A percentile compares a stretch with the other conserved stretches of the same genome.
Conservation (phyloP, 1,140 invertebrate genomes). For the Dreissena rostriformis region DNA sequence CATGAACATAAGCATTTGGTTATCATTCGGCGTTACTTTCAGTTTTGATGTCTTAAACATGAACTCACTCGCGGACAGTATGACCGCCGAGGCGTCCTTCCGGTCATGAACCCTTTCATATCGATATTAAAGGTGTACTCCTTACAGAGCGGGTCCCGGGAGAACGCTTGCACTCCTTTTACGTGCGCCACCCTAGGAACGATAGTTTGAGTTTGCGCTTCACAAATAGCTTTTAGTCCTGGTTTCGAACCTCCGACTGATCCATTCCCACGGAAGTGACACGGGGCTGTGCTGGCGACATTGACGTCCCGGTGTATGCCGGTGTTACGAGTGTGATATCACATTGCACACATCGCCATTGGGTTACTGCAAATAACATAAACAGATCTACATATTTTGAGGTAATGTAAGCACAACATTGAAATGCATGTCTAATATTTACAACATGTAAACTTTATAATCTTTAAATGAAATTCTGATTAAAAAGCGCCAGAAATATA, state of each 20-base stretch:
- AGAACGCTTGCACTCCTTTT: conserved; percentile 84
- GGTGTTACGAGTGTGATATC: conserved; percentile 80
- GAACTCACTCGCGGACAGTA: conserved; percentile 79
- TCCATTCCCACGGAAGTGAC: conserved; percentile 85
- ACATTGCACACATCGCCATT: too few species aligned
- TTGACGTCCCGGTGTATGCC: conserved; percentile 84
- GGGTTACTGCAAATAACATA: too few species aligned
- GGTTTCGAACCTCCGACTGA: conserved; percentile 85
- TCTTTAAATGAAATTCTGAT: too few species aligned
- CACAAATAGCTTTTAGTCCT: conserved; percentile 83
- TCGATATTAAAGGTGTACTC: conserved; percentile 68
- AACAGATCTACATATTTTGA: too few species aligned
- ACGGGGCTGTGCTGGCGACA: conserved; percentile 83
- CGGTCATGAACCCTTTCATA: conserved; percentile 69
- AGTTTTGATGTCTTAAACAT: conserved; percentile 83
- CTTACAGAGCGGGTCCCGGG: conserved; percentile 83
- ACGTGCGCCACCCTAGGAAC: conserved; percentile 72
- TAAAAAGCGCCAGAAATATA: too few species aligned
- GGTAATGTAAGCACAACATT: too few species aligned
- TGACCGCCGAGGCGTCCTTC: conserved; percentile 66
- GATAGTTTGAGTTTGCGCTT: conserved; percentile 81
- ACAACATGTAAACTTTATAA: too few species aligned
- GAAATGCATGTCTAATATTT: too few species aligned
- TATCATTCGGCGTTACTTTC: conserved; percentile 82
- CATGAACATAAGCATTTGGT: conserved; percentile 68